These are phyloP conservation scores for Mactra quadrangularis DNA, from an alignment of 1,140 invertebrate genomes.

Conservation along the genomic window DNA sequence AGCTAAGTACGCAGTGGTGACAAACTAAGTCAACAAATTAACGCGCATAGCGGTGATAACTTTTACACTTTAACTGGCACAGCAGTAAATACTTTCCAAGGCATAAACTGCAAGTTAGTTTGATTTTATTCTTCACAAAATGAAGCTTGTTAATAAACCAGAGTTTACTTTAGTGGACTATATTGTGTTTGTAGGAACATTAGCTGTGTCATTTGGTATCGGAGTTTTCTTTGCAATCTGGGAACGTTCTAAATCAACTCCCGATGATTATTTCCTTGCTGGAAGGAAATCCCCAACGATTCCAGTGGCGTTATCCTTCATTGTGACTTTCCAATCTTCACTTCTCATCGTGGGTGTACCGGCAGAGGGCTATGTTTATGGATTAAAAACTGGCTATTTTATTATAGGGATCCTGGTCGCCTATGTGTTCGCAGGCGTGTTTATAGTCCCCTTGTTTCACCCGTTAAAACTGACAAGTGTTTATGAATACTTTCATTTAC, in stretches of 20 bases:
- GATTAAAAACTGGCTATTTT: slow-evolving; percentile 10
- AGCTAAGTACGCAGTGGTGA: too few relatives aligned
- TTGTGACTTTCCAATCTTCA: slow-evolving; percentile 42
- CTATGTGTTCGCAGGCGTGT: slow-evolving; percentile 44
- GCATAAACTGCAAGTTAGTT: too few relatives aligned
- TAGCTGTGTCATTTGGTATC: slow-evolving; percentile 1
- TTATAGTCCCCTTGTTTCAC: slow-evolving; percentile 95
- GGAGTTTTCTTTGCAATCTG: slow-evolving; percentile 31
- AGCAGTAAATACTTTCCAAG: too few relatives aligned
- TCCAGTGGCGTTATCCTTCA: slow-evolving; percentile 27
- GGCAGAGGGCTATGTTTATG: slow-evolving; percentile 36
- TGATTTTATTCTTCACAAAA: too few relatives aligned
- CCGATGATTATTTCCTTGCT: slow-evolving; percentile 32
- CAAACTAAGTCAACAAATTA: too few relatives aligned
- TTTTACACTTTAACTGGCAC: too few relatives aligned
- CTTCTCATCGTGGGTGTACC: slow-evolving; percentile 21
- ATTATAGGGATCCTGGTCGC: slow-evolving; percentile 30
- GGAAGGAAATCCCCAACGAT: slow-evolving; percentile 5
- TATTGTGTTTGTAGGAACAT: neutral
- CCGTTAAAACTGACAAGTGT: slow-evolving; percentile 92
- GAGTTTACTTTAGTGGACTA: too few relatives aligned
- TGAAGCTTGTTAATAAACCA: too few relatives aligned
- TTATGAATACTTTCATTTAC: slow-evolving; percentile 86
- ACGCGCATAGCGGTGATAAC: too few relatives aligned
- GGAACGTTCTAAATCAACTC: neutral